Evolutionary conservation across 2,888 invertebrate genomes (phyloP).

Genomic region (Xestia rhomboidea): DNA sequence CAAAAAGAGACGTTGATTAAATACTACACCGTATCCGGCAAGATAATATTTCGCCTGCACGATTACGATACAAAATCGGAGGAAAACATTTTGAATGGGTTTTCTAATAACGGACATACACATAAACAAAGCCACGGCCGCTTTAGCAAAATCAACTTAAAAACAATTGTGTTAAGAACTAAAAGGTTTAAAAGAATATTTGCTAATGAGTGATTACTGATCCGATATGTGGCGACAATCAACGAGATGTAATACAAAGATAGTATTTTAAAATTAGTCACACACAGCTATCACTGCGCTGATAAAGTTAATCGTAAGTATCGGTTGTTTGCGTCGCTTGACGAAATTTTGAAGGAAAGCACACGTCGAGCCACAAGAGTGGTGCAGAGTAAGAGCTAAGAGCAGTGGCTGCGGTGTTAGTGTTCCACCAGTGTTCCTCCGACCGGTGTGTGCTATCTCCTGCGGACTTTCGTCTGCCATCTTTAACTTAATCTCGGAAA

Average conservation of each 20-base stretch:
- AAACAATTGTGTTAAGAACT: constrained; percentile 6
- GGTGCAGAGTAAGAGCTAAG: not conserved
- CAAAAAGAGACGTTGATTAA: constrained; percentile 34
- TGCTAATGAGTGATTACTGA: constrained; percentile 17
- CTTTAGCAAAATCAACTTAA: constrained; percentile 39
- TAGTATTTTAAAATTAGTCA: constrained; percentile 39
- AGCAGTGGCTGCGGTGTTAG: not conserved
- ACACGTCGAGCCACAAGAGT: not conserved
- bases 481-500: not conserved
- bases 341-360: not conserved
- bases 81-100: constrained; percentile 20
- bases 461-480: not conserved
- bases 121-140: constrained; percentile 16
- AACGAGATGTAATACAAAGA: constrained; percentile 57
- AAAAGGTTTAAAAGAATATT: not conserved
- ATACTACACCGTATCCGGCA: constrained; percentile 51
- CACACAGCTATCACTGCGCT: constrained; percentile 10
- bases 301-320: constrained; percentile 2
- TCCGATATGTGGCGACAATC: constrained; percentile 31
- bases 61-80: constrained; percentile 26
- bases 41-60: constrained; percentile 38
- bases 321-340: not conserved
- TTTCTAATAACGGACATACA: constrained; percentile 36
- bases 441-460: not conserved
- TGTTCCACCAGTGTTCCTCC: not conserved